A percentile compares a stretch with the other conserved stretches of the same genome.
These are phyloP conservation scores for Brachypteracias leptosomus DNA, from an alignment of 2,113 vertebrate species.

Conservation along the genomic window DNA sequence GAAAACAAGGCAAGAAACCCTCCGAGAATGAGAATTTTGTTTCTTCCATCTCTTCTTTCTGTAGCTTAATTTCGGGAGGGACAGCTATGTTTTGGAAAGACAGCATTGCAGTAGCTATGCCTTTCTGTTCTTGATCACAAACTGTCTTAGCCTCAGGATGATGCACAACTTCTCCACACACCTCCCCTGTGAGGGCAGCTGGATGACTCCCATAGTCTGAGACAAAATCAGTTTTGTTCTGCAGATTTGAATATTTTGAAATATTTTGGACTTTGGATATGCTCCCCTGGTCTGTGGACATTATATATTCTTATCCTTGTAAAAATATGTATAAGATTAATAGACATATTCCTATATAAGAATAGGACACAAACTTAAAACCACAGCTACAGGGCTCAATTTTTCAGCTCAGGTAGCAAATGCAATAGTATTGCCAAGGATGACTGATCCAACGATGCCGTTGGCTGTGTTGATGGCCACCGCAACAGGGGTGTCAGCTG, in stretches of 20 bases:
- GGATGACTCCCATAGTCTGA: not conserved
- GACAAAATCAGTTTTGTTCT: not conserved
- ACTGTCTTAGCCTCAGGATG: accelerated
- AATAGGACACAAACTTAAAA: not conserved
- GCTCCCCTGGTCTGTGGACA: accelerated
- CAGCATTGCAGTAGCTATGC: not conserved
- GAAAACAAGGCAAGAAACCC: not conserved
- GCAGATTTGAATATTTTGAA: not conserved
- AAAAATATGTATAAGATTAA: not conserved
- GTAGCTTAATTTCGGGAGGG: not conserved
- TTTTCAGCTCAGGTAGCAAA: not conserved
- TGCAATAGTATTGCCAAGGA: not conserved
- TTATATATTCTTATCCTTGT: not conserved
- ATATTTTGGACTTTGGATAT: not conserved
- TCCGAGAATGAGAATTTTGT: not conserved
- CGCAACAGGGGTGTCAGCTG: constrained; percentile 40
- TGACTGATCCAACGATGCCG: not conserved
- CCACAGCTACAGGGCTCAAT: not conserved
- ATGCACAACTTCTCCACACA: not conserved
- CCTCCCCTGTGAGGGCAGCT: accelerated
- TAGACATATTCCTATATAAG: not conserved
- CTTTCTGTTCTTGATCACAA: not conserved
- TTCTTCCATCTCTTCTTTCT: not conserved
- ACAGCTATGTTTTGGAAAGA: not conserved
- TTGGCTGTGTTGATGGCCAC: not conserved